Evolutionary conservation across 2,888 invertebrate species (phyloP), one percentile per base, ranked within the genome.

Genomic region (Dasysyrphus albostriatus): DNA sequence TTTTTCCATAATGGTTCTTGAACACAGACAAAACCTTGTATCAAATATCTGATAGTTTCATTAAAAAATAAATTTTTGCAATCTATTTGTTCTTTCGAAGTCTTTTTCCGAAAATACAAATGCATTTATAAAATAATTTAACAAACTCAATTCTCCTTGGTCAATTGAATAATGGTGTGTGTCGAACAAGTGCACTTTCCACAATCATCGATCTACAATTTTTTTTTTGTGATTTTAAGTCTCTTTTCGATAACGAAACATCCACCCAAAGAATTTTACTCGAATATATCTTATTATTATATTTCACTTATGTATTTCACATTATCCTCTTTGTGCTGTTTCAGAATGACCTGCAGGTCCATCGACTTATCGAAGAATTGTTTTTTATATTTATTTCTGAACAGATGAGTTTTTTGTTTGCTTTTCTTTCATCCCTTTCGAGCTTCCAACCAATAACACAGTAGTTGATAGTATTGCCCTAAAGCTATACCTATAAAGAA

Each of bases 401-500:
- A 69, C 82, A 81, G 82, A 85, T 81, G 84, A 83, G 69, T 54
- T 63, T 81, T 82, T 79, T 59, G 12, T 59, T 59, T 39, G 39
- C 12, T 14, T 19, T 49, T 32, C 19, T 12, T 42, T 42, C 61
- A 61, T n/a, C 61, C 24, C 59, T 56, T 39, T 73, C 44, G 39
- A 63, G 19, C n/a, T 44, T 49, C 58, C 69, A 72, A 34, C 56
- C 77, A 82, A 82, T 81, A 44, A 49, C 34, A 42, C 61, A 42
- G 16, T 24, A 65, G 10, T 82, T 85, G 77, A 87, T 87, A 16
- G 70, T 39, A 63, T 87, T 83, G 87, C 83, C 87, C 78, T 70
- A 5, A 58, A 58, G 87, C 78, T 29, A 61, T 39, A 58, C 83
- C 78, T 29, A 61, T 39, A 61, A 75, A 75, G 74, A 19, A 51